Evolutionary conservation across 2,888 invertebrate species (phyloP).

Genomic region (Megastigmus dorsalis): DNA sequence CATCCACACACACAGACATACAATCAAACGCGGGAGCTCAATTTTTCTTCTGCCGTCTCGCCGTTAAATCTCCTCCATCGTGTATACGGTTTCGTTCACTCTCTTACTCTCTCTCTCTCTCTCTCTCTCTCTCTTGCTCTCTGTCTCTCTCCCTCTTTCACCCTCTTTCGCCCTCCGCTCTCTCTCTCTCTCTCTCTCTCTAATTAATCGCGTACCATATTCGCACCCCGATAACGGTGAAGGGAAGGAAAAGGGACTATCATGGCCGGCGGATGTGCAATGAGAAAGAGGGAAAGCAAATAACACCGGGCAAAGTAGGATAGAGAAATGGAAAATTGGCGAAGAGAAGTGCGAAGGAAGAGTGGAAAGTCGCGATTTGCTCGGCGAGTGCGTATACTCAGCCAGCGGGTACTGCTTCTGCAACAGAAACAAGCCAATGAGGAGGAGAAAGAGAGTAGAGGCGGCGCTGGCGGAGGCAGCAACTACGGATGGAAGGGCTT

Average conservation of each 20-base stretch:
- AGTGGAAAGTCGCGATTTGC: too few relatives aligned
- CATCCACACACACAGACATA: too few relatives aligned
- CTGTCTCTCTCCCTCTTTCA: slow-evolving; percentile 11
- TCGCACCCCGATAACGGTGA: neutral
- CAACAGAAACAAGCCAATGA: slow-evolving; percentile 29
- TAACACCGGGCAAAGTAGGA: too few relatives aligned
- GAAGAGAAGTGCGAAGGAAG: neutral
- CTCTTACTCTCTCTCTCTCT: neutral
- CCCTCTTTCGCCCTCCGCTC: neutral
- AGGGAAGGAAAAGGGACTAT: neutral
- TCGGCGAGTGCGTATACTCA: neutral
- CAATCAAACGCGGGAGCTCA: neutral
- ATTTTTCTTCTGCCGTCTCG: too few relatives aligned
- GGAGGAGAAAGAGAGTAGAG: slow-evolving; percentile 7
- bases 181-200: slow-evolving; percentile 6
- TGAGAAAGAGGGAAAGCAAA: neutral
- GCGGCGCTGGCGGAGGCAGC: neutral
- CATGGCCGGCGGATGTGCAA: neutral
- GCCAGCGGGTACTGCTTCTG: slow-evolving; percentile 25
- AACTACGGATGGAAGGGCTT: slow-evolving; percentile 82
- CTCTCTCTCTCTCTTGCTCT: neutral
- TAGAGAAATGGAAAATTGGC: neutral
- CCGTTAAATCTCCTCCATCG: neutral
- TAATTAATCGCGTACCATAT: slow-evolving; percentile 2
- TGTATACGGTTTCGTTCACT: neutral